Evolutionary conservation across 2,113 vertebrate genomes (phyloP).

Genomic region (Campylorhamphus procurvoides): DNA sequence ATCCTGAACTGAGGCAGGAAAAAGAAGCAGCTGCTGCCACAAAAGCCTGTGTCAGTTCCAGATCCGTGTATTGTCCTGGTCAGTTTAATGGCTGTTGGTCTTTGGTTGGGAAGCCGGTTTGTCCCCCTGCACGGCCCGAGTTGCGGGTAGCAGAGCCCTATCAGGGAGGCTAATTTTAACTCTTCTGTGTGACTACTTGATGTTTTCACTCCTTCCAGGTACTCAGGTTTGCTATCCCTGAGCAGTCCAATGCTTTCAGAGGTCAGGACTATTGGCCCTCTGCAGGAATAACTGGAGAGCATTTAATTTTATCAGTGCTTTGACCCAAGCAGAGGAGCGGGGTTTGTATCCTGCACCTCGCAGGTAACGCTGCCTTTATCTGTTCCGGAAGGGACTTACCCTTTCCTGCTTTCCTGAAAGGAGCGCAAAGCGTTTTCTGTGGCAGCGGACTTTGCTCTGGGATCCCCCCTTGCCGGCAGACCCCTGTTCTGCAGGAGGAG

Average conservation of each 20-base stretch:
- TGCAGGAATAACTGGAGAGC: background rate
- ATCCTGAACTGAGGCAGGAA: constrained; percentile 68
- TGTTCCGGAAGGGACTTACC: background rate
- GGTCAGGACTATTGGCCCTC: background rate
- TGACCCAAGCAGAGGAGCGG: background rate
- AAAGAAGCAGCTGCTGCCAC: constrained; percentile 74
- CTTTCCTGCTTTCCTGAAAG: background rate
- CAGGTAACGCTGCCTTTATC: background rate
- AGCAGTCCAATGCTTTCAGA: background rate
- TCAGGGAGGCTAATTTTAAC: constrained; percentile 23
- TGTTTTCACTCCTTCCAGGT: constrained; percentile 22
- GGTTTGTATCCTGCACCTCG: background rate
- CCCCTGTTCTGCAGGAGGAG: constrained; percentile 72
- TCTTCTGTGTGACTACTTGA: constrained; percentile 5
- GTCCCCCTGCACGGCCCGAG: background rate
- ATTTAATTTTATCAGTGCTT: background rate
- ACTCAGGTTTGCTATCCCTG: constrained; percentile 47
- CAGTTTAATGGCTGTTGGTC: background rate
- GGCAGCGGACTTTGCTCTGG: constrained; percentile 51
- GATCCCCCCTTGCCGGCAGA: constrained; percentile 62
- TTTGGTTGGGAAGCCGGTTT: background rate
- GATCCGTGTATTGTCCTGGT: constrained; percentile 14
- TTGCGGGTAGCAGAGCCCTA: background rate
- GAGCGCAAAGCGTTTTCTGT: background rate
- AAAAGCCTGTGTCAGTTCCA: constrained; percentile 56